Percentiles rank a stretch among this genome's conserved stretches.
These are phyloP conservation scores for Tethya wilhelma DNA, from an alignment of 37 sponge, comb jelly and placozoan species.

Conservation along the genomic window DNA sequence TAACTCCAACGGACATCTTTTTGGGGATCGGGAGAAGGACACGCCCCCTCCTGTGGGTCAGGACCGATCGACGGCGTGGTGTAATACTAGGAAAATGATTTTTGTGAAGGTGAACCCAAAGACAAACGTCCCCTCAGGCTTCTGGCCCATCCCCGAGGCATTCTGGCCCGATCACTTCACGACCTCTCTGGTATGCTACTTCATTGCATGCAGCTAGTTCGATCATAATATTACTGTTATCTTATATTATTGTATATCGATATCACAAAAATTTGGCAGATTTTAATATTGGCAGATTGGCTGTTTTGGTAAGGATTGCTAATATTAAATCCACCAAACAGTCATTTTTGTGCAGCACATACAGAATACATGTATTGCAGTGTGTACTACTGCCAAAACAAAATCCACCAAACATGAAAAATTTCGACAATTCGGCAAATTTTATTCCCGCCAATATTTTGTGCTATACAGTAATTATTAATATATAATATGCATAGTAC, in stretches of 20 bases:
- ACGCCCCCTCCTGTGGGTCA: conserved; percentile 9
- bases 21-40: neutral
- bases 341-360: too few species aligned
- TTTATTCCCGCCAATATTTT: too few species aligned
- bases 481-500: too few species aligned
- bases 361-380: too few species aligned
- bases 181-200: conserved; percentile 70
- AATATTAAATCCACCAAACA: too few species aligned
- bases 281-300: neutral
- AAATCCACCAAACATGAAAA: too few species aligned
- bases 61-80: conserved; percentile 39
- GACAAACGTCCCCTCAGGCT: conserved; percentile 70
- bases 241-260: neutral
- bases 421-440: too few species aligned
- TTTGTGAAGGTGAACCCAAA: conserved; percentile 84
- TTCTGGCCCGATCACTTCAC: conserved; percentile 85
- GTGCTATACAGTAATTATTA: too few species aligned
- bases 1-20: neutral
- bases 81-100: conserved; percentile 79
- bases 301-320: too few species aligned
- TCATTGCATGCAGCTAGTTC: too few species aligned
- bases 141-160: conserved; percentile 99
- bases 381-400: too few species aligned
- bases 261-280: neutral
- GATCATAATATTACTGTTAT: neutral